A percentile compares a stretch with the other conserved stretches of the same genome.
phyloP scores from a whole-genome alignment of 2,888 invertebrate genomes.

The Keiferia lycopersicella region DNA sequence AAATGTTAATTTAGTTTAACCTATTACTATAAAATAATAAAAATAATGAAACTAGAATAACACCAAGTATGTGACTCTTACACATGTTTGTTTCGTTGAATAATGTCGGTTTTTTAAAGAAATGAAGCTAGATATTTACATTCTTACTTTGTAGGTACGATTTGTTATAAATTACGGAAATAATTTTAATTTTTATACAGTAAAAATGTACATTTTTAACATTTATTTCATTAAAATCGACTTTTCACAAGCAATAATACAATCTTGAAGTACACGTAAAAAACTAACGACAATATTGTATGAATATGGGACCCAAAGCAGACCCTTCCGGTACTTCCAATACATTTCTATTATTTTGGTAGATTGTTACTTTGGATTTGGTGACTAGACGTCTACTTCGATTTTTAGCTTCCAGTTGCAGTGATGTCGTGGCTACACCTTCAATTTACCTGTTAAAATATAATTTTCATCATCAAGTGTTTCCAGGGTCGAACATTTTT shows the following conservation, averaged over 20 bases:
- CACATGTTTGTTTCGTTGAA: too few relatives aligned
- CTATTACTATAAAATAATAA: too few relatives aligned
- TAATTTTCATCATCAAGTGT: conserved; percentile 17
- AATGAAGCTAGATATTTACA: neutral
- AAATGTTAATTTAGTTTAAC: too few relatives aligned
- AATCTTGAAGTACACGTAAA: conserved; percentile 41
- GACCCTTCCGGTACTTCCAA: conserved; percentile 30
- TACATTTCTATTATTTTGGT: conserved; percentile 30
- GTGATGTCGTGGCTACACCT: conserved; percentile 26
- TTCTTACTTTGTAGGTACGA: neutral
- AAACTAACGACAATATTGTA: conserved; percentile 47
- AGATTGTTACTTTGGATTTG: conserved; percentile 33
- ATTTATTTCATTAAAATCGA: conserved; percentile 39
- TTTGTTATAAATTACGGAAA: neutral
- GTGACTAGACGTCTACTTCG: conserved; percentile 41
- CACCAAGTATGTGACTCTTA: too few relatives aligned
- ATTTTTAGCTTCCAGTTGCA: conserved; percentile 24
- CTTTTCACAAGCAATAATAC: conserved; percentile 39
- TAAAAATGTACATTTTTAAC: conserved; percentile 56
- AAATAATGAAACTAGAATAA: too few relatives aligned
- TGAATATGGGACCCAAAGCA: conserved; percentile 37
- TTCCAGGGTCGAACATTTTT: neutral
- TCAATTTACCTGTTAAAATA: conserved; percentile 30
- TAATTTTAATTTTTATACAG: conserved; percentile 23
- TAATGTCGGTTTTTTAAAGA: neutral